phyloP scores from a whole-genome alignment of 2,888 invertebrate genomes.

The Caenorhabditis japonica region DNA sequence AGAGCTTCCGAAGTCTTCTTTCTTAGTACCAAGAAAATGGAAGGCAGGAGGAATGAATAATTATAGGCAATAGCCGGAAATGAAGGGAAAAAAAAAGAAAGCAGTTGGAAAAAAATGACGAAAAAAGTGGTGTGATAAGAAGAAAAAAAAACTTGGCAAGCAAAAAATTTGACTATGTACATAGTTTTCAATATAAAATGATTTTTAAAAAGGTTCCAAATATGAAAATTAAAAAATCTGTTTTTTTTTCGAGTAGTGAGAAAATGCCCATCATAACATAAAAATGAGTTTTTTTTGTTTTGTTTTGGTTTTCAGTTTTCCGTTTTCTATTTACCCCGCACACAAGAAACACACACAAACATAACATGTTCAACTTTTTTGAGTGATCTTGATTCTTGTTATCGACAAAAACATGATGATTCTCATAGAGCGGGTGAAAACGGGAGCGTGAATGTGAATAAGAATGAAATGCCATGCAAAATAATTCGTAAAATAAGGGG shows the following conservation, averaged over 20 bases:
- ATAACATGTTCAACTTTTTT: no score
- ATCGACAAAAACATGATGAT: no score
- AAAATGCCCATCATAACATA: no score
- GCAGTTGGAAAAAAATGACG: slow-evolving; percentile 14
- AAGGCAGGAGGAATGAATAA: slow-evolving; percentile 1
- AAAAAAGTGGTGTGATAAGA: slow-evolving; percentile 23
- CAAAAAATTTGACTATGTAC: slow-evolving; percentile 3
- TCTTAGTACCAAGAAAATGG: neutral
- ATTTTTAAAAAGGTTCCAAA: no score
- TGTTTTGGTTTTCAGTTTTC: neutral
- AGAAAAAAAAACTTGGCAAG: slow-evolving; percentile 8
- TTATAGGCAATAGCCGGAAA: neutral
- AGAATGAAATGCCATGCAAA: neutral
- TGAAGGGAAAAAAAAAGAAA: neutral
- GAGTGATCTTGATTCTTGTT: no score
- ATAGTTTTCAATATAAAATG: no score
- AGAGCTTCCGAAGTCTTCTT: neutral
- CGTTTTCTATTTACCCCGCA: slow-evolving; percentile 1
- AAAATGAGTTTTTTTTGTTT: slow-evolving; percentile 1
- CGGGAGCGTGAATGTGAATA: neutral
- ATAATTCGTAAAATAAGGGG: neutral
- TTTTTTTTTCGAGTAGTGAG: no score
- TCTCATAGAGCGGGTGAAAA: no score
- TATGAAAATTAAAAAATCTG: no score
- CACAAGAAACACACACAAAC: no score